Evolutionary conservation across 2,113 vertebrate genomes (phyloP).

Genomic region (Furnarius figulus): DNA sequence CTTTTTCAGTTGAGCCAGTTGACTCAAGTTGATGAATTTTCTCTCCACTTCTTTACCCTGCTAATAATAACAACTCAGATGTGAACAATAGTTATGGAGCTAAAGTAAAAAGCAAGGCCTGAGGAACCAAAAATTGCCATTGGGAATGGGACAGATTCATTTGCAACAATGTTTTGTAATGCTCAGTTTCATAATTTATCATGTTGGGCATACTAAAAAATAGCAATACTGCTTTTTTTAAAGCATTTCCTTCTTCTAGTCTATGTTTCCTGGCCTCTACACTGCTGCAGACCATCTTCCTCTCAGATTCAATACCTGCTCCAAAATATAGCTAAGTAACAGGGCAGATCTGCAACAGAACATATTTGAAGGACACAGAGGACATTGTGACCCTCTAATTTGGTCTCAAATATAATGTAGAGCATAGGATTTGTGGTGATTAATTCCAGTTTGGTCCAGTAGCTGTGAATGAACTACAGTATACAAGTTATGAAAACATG

Average conservation of each 20-base stretch:
- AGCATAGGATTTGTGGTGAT: neutral
- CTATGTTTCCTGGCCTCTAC: neutral
- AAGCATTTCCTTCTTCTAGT: neutral
- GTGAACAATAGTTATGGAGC: neutral
- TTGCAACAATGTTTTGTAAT: neutral
- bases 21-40: neutral
- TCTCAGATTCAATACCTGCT: neutral
- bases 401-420: neutral
- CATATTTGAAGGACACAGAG: neutral
- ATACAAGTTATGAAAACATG: neutral
- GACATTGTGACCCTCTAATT: neutral
- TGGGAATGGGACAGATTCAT: neutral
- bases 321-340: neutral
- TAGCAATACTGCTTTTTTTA: neutral
- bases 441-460: neutral
- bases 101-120: neutral
- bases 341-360: neutral
- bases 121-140: neutral
- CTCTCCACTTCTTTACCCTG: neutral
- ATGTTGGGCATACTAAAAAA: neutral
- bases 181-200: neutral
- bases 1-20: neutral
- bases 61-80: neutral
- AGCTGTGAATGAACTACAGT: neutral
- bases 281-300: neutral